phyloP scores from a whole-genome alignment of 1,140 invertebrate genomes.

The Aphaenogaster ashmeadi region DNA sequence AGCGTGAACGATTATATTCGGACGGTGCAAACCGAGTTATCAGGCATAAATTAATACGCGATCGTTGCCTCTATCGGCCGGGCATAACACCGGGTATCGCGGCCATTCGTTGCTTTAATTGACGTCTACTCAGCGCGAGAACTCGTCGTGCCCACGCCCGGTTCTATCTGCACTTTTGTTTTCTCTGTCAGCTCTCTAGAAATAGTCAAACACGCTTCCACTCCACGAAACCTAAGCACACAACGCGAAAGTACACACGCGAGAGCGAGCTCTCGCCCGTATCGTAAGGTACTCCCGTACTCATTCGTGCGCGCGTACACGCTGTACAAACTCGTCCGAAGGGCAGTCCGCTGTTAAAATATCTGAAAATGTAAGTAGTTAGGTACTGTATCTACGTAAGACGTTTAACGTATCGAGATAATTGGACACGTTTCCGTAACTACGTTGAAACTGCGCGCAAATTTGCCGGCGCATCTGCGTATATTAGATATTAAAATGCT shows the following conservation, averaged over 20 bases:
- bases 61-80: slow-evolving; percentile 19
- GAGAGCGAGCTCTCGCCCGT: slow-evolving; percentile 22
- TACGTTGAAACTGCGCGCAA: neutral
- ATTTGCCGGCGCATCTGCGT: neutral
- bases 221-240: slow-evolving; percentile 62
- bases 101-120: slow-evolving; percentile 59
- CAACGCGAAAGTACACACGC: slow-evolving; percentile 53
- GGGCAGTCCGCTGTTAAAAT: slow-evolving; percentile 45
- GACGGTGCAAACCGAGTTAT: slow-evolving; percentile 42
- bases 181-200: slow-evolving; percentile 67
- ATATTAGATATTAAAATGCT: neutral
- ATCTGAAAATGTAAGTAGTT: slow-evolving; percentile 30
- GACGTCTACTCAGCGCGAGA: slow-evolving; percentile 52
- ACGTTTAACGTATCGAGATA: slow-evolving; percentile 25
- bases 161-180: slow-evolving; percentile 57
- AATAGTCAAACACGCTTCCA: slow-evolving; percentile 63
- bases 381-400: slow-evolving; percentile 35
- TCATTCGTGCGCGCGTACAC: slow-evolving; percentile 37
- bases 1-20: slow-evolving; percentile 42
- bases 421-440: slow-evolving; percentile 13
- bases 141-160: slow-evolving; percentile 41
- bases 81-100: slow-evolving; percentile 44
- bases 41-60: slow-evolving; percentile 57
- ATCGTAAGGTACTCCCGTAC: slow-evolving; percentile 33
- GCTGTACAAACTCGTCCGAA: slow-evolving; percentile 50